Base-by-base conservation (phyloP, 2,888 invertebrate species). In the Phyllotreta cruciferae region DNA sequence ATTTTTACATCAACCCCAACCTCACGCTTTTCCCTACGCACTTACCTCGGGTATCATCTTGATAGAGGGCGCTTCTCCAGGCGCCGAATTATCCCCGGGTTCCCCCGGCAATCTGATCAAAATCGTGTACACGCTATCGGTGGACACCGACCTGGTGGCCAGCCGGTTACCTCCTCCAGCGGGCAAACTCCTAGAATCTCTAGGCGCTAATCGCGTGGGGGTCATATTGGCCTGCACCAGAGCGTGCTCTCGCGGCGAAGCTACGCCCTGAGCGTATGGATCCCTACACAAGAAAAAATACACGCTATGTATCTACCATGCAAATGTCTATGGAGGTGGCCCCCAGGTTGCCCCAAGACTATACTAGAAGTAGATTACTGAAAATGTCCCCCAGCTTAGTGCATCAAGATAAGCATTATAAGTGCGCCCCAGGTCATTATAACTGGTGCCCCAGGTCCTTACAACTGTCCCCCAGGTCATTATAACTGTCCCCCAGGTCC, bases 71-170 rank as follows among this genome's bases (percentile, higher is more conserved):
- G 82, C 82, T 68, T 85, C 84, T 35, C 81, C 81, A 56, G 83
- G 82, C 6, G 73, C 73, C 41, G 70, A 65, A 34, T 71, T 68
- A 39, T 78, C 78, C 6, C 67, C 67, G 2, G 73, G 63, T 64
- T 86, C 86, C 61, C 88, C 87, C 11, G 95, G 94, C 72, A 97
- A 84, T 74, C 92, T 87, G 75, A 97, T 97, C 68, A 97, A 84
- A 76, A 97, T 96, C 63, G 96, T 96, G 84, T 96, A 97, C 45
- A 96, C 93, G 39, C 89, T 89, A 75, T 90, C 90, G 70, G 87
- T 89, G 56, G 90, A 89, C 7, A 87, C 85, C 56, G 86, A 82
- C 66, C 87, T 71, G 49, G 63, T 64, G 1, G 55, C 57, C 73
- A 88, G 85, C 73, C 89, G 86, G 71, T 86, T 86, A 66, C 84